Conservation (phyloP, 2,113 vertebrate genomes). For the Rhea pennata region DNA sequence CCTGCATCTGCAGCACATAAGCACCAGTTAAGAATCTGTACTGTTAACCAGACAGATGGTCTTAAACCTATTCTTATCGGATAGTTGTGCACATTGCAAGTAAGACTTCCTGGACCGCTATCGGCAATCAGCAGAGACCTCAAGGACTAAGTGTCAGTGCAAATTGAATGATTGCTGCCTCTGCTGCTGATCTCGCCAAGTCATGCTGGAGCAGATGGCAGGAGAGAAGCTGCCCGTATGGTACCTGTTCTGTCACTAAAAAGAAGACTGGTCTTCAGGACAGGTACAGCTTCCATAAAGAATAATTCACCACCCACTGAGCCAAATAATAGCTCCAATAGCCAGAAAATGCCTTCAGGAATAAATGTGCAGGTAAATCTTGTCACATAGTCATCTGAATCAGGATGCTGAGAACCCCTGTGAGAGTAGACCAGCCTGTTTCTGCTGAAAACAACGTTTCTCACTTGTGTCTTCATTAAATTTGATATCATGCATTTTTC, state of each 20-base stretch:
- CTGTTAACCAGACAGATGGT: not conserved
- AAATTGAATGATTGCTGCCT: not conserved
- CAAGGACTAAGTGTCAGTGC: constrained; percentile 37
- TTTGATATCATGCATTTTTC: not conserved
- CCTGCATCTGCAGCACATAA: not conserved
- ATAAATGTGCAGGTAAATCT: constrained; percentile 6
- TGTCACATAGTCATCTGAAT: not conserved
- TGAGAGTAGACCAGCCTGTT: not conserved
- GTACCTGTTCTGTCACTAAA: not conserved
- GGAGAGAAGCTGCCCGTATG: not conserved
- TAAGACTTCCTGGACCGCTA: not conserved
- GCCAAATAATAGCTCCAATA: not conserved
- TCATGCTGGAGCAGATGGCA: constrained; percentile 48
- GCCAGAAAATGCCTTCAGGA: not conserved
- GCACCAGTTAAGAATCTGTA: not conserved
- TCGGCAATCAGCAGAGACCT: not conserved
- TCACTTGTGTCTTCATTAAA: not conserved
- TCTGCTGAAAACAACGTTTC: constrained; percentile 27
- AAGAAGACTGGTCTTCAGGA: not conserved
- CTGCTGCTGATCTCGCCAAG: not conserved
- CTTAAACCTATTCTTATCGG: not conserved
- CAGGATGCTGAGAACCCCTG: not conserved
- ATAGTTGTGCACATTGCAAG: not conserved
- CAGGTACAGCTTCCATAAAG: not conserved
- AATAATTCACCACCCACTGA: constrained; percentile 8